Evolutionary conservation across 2,888 invertebrate genomes (phyloP), one percentile per base, ranked within the genome.

Genomic region (Agriopis leucophaearia): DNA sequence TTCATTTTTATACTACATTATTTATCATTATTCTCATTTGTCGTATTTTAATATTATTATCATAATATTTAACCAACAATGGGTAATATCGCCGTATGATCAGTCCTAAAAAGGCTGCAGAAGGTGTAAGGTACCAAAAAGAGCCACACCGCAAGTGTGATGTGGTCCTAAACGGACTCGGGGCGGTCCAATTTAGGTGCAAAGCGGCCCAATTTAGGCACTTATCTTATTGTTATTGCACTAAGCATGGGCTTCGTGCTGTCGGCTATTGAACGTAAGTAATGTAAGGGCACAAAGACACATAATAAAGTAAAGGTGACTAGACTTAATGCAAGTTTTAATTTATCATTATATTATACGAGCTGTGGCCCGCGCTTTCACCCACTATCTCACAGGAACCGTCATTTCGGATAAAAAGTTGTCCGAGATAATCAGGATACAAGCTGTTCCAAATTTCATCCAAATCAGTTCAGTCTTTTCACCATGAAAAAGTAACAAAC

Each of bases 171-270:
- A 62, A 66, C 47, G 67, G 74, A 57, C 48, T 38, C 47, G 18
- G 8, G 61, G 48, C 52, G 54, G 48, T 44, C 73, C 72, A 70
- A 66, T 70, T 75, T 73, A 52, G 73, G 71, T 18, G 38, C 54
- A 56, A 56, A 69, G 51, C 60, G 62, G 48, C 9, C 73, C 73
- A 72, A 70, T 70, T 75, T 73, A 50, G 72, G 71, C 13, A 15
- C 62, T 62, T 61, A 72, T 75, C 70, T 68, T 68, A 73, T 75
- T 75, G 73, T 73, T 73, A 72, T 69, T 56, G 71, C 27, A 64
- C 55, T 61, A 45, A 55, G 66, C 60, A 50, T 48, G 40, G 55
- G 12, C 16, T 54, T 42, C n/a, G 38, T 57, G 58, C 57, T 71
- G 71, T 70, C 58, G 36, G 52, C 35, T 55, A 50, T 56, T 44